phyloP scores from a whole-genome alignment of 2,113 vertebrate genomes.

The Peromyscus californicus region DNA sequence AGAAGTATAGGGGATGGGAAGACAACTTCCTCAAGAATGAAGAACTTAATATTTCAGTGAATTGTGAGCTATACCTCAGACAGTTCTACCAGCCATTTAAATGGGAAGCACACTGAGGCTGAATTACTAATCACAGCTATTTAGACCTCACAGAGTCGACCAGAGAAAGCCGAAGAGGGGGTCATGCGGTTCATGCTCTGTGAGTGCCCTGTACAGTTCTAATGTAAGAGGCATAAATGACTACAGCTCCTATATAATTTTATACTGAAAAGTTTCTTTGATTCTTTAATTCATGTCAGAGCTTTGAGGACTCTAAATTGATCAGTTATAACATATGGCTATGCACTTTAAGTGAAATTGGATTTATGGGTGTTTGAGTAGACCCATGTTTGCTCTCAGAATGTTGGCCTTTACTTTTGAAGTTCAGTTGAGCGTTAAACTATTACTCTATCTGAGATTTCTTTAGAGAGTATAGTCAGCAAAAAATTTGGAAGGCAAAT shows the following conservation, averaged over 20 bases:
- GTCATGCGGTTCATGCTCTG: neutral
- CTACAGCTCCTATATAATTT: neutral
- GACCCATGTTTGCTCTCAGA: neutral
- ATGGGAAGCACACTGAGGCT: neutral
- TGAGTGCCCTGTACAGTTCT: neutral
- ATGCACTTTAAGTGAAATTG: neutral
- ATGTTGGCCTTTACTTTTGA: conserved; percentile 5
- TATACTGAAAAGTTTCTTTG: neutral
- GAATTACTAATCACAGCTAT: neutral
- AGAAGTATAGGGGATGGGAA: neutral
- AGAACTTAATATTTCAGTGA: neutral
- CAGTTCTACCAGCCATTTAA: neutral
- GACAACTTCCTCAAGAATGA: neutral
- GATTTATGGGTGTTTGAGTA: neutral
- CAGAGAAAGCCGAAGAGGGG: neutral
- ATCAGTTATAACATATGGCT: neutral
- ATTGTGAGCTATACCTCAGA: conserved; percentile 1
- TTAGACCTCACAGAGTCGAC: neutral
- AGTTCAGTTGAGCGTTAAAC: neutral
- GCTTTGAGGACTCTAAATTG: neutral
- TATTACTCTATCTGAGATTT: neutral
- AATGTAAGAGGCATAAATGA: neutral
- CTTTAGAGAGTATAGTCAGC: neutral
- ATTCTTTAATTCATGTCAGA: conserved; percentile 7
- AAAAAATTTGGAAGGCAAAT: neutral